These are phyloP conservation scores for Noctua janthina DNA, from an alignment of 2,888 invertebrate genomes.

Conservation along the genomic window DNA sequence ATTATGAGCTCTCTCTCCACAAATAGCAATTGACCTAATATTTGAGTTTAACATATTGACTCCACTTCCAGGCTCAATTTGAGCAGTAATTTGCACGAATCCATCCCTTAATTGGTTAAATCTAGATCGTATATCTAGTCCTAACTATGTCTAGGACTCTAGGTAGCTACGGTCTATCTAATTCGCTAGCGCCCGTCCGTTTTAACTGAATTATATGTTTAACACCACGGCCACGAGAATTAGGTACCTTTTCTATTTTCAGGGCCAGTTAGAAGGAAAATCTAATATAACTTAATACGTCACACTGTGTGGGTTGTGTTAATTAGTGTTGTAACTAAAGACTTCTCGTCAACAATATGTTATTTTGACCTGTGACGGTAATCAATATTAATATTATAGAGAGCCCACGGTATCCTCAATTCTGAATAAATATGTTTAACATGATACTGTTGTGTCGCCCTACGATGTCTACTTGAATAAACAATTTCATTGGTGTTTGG, in stretches of 20 bases:
- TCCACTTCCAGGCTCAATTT: conserved; percentile 31
- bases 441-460: conserved; percentile 10
- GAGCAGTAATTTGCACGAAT: conserved; percentile 45
- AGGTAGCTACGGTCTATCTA: conserved; percentile 32
- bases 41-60: conserved; percentile 26
- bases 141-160: conserved; percentile 6
- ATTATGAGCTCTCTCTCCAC: background rate
- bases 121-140: conserved; percentile 31
- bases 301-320: background rate
- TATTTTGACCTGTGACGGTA: conserved; percentile 2
- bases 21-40: conserved; percentile 7
- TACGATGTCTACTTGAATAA: conserved; percentile 21
- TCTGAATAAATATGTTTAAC: conserved; percentile 12
- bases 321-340: background rate
- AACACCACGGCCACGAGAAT: background rate
- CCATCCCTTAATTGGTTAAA: conserved; percentile 49
- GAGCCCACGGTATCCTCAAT: background rate
- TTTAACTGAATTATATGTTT: conserved; percentile 16
- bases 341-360: background rate
- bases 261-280: background rate
- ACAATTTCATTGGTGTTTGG: conserved; percentile 20
- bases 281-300: background rate
- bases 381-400: background rate
- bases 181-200: conserved; percentile 7
- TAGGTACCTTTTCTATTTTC: conserved; percentile 4